Conservation (phyloP, 2,888 invertebrate species). For the Tuberolachnus salignus region DNA sequence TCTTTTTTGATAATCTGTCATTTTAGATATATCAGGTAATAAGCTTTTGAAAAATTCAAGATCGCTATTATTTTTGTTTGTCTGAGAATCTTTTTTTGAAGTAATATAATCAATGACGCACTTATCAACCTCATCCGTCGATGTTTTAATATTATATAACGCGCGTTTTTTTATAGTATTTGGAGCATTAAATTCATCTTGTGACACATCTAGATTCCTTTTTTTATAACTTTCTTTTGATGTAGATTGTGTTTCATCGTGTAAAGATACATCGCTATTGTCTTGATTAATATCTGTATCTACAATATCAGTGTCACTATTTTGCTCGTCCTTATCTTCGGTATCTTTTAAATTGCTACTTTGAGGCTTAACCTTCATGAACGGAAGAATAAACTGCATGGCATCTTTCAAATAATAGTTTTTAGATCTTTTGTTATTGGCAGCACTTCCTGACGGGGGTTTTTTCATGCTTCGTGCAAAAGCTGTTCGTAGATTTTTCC, state of each 20-base stretch:
- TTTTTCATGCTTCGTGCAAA: slow-evolving; percentile 30
- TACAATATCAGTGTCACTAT: slow-evolving; percentile 36
- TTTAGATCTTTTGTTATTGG: slow-evolving; percentile 33
- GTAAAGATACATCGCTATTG: slow-evolving; percentile 23
- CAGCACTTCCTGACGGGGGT: slow-evolving; percentile 38
- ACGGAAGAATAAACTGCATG: slow-evolving; percentile 30
- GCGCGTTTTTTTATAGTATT: slow-evolving; percentile 35
- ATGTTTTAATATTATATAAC: slow-evolving; percentile 25
- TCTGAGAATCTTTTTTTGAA: slow-evolving; percentile 42
- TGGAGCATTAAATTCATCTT: slow-evolving; percentile 36
- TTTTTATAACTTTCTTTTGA: slow-evolving; percentile 34
- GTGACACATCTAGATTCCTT: slow-evolving; percentile 32
- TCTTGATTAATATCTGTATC: slow-evolving; percentile 35
- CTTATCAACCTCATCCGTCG: slow-evolving; percentile 31
- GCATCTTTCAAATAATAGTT: slow-evolving; percentile 38
- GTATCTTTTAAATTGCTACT: slow-evolving; percentile 31
- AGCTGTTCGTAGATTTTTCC: slow-evolving; percentile 14
- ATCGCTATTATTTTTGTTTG: slow-evolving; percentile 38
- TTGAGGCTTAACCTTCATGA: slow-evolving; percentile 19
- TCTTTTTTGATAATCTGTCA: slow-evolving; percentile 31
- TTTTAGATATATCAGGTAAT: slow-evolving; percentile 24
- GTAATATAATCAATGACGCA: slow-evolving; percentile 33
- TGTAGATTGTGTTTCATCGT: slow-evolving; percentile 30
- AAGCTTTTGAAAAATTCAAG: slow-evolving; percentile 26
- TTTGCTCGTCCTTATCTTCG: slow-evolving; percentile 32